Base-by-base conservation (phyloP, 2,888 invertebrate species). In the Drosophila lacicola region DNA sequence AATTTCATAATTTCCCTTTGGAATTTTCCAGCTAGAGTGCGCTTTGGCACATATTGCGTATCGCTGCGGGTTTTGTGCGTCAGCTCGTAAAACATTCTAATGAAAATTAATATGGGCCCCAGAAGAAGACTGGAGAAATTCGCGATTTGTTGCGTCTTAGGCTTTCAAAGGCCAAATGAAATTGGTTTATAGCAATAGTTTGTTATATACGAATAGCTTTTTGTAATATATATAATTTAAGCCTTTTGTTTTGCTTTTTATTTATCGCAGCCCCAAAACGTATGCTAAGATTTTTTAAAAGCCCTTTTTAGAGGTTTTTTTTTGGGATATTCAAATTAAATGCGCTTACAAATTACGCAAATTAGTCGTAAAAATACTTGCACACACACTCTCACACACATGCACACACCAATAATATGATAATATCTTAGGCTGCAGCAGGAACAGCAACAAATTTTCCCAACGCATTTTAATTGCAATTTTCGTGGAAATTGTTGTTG, bases 401-500 rank as follows among this genome's bases (percentile, higher is more conserved):
- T n/a, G n/a, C n/a, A 54, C n/a, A 53, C 4, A 37, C 2, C n/a
- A 10, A 58, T 19, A 34, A 47, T 61, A 44, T 44, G 19, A 45
- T n/a, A 47, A 55, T 50, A 67, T 76, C 50, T 54, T 63, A 47
- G 34, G 25, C 49, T 45, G 36, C 36, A 11, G 51, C 11, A 17
- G 33, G 34, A 68, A 62, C 45, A 55, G 74, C 72, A 88, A 67
- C 83, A 78, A 86, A 88, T 74, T 63, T 71, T 56, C 70, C 62
- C 67, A 88, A 83, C 83, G 82, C 68, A 86, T 83, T 86, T 82
- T 65, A 86, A 84, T 81, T 87, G 72, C 78, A 70, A 74, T 74
- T 78, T 80, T 68, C 36, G 47, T 61, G 57, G 65, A 39, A 21
- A 34, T 17, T 61, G 49, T 44, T 46, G 29, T 3, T 33, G 33